phyloP scores from a whole-genome alignment of 2,113 vertebrate genomes.

The Xyrauchen texanus region DNA sequence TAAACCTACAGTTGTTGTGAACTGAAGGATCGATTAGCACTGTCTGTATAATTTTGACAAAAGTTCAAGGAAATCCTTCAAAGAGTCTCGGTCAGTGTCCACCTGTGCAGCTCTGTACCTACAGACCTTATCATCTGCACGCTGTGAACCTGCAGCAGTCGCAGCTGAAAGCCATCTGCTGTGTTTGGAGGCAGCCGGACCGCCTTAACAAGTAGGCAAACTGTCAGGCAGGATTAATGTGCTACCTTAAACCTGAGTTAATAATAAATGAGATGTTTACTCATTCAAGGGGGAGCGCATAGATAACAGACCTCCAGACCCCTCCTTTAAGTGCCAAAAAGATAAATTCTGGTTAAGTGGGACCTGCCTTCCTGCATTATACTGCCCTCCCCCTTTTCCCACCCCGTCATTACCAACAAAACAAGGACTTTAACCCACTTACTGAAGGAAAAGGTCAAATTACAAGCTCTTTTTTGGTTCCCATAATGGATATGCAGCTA shows the following conservation, averaged over 20 bases:
- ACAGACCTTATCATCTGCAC: slow-evolving; percentile 18
- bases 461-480: slow-evolving; percentile 52
- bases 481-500: slow-evolving; percentile 52
- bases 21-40: neutral
- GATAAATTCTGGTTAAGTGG: slow-evolving; percentile 84
- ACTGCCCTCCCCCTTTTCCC: slow-evolving; percentile 71
- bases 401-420: slow-evolving; percentile 77
- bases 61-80: neutral
- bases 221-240: slow-evolving; percentile 83
- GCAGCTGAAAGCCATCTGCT: slow-evolving; percentile 77
- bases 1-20: neutral
- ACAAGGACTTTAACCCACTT: slow-evolving; percentile 74
- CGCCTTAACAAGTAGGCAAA: slow-evolving; percentile 82
- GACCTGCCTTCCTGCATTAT: slow-evolving; percentile 75
- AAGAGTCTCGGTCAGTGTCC: neutral
- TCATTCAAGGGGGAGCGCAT: slow-evolving; percentile 81
- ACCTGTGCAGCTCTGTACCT: slow-evolving; percentile 35
- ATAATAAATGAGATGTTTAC: slow-evolving; percentile 87
- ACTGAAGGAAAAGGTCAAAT: slow-evolving; percentile 72
- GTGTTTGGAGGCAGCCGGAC: slow-evolving; percentile 68
- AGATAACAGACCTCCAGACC: slow-evolving; percentile 79
- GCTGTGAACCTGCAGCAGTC: slow-evolving; percentile 47
- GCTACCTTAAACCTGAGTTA: slow-evolving; percentile 84
- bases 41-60: slow-evolving; percentile 19
- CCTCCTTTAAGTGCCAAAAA: slow-evolving; percentile 81